These are phyloP conservation scores for Gadopsis bispinosus DNA, from an alignment of 2,797 vertebrate species.

Conservation along the genomic window DNA sequence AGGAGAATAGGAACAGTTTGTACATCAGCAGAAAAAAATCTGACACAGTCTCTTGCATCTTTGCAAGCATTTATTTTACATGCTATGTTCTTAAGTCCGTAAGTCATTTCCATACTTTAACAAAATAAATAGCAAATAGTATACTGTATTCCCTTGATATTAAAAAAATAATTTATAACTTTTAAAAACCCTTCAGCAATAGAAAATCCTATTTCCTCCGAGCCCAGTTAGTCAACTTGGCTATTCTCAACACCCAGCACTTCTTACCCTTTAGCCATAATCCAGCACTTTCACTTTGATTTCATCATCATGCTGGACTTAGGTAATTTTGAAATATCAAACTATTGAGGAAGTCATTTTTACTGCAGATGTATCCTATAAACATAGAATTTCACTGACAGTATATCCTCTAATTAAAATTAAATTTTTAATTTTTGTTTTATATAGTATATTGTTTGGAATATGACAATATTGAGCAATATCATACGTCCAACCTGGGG, in stretches of 20 bases:
- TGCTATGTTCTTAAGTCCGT: background rate
- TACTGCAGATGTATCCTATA: constrained; percentile 43
- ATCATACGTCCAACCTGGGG: background rate
- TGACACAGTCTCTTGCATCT: background rate
- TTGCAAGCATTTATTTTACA: background rate
- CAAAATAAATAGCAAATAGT: background rate
- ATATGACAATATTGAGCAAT: background rate
- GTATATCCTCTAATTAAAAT: background rate
- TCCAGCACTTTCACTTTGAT: constrained; percentile 74
- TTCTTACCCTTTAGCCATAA: constrained; percentile 58
- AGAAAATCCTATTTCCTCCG: constrained; percentile 42
- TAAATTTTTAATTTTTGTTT: background rate
- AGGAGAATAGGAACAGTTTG: background rate
- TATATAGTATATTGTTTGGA: background rate
- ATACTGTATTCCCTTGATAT: constrained; percentile 4
- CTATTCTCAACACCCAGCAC: constrained; percentile 49
- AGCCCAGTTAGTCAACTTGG: constrained; percentile 47
- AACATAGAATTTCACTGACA: constrained; percentile 4
- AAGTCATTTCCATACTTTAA: background rate
- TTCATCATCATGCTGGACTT: constrained; percentile 77
- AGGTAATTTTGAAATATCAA: constrained; percentile 54
- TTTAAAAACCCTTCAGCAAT: constrained; percentile 28
- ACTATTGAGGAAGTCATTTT: constrained; percentile 59
- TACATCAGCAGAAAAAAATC: background rate
- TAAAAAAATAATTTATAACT: constrained; percentile 14